Evolutionary conservation across 1,140 invertebrate species (phyloP), one percentile per base, ranked within the genome.

Genomic region (Atta texana): DNA sequence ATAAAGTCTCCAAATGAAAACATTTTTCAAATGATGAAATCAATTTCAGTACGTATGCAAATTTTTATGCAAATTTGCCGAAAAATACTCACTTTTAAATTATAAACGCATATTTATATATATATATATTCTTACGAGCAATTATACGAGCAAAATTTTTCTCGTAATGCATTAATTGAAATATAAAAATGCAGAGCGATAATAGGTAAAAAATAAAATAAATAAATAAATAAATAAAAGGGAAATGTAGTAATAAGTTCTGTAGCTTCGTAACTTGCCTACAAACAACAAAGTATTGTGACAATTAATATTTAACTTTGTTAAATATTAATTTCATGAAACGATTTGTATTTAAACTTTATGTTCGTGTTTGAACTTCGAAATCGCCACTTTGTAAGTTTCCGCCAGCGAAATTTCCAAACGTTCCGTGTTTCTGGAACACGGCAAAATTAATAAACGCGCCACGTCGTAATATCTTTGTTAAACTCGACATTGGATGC

Each of bases 361-460:
- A 44, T 44, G 10, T 44, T 44, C 39, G 39, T 44, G 39, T 44
- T 44, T 44, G 39, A 51, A 74, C 3, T 53, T 61, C 21, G 18
- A 69, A 31, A 24, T 69, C 21, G 55, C 39, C 34, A 71, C 21
- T 57, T 68, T 16, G 44, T 21, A 55, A 80, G 49, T 80, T 80
- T 24, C 24, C 2, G 53, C 12, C 24, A n/a, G 57, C n/a, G 12
- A 49, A 75, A 63, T 34, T 84, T 63, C 14, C 55, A 12, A 49
- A 57, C 14, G 28, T 28, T 81, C 28, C 66, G 44, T 14, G 28
- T 28, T 81, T n/a, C 66, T 12, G 16, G 3, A 12, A 34, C 39
- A 21, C 8, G 8, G 39, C 1, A 18, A 74, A 75, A 84, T 75
- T 84, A 84, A 74, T 74, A 84, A 74, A 55, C 69, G 55, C 44